A percentile compares a stretch with the other conserved stretches of the same genome.
phyloP scores from a whole-genome alignment of 2,113 vertebrate genomes.

The Amia ocellicauda region DNA sequence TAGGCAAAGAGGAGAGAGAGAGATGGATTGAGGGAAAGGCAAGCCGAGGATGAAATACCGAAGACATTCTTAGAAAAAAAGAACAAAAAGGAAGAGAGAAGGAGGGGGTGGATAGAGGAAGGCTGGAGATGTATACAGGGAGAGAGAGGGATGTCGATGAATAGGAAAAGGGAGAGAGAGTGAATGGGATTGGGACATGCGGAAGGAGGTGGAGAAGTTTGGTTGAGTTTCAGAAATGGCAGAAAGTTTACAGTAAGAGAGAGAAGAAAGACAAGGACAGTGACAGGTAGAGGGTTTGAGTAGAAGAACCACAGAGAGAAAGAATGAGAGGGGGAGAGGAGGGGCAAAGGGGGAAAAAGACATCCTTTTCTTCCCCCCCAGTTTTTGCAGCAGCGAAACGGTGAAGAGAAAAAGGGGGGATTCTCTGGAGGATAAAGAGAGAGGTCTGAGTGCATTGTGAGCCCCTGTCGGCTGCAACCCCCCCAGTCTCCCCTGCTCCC shows the following conservation, averaged over 20 bases:
- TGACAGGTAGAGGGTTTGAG: constrained; percentile 1
- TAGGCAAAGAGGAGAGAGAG: neutral
- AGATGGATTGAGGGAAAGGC: neutral
- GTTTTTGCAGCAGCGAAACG: constrained; percentile 2
- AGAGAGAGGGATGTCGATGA: neutral
- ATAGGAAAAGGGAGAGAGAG: neutral
- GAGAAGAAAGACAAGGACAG: constrained; percentile 9
- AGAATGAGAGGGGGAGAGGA: neutral
- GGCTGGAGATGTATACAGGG: neutral
- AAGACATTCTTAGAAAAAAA: neutral
- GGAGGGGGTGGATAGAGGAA: neutral
- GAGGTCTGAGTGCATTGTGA: constrained; percentile 33
- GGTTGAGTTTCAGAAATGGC: constrained; percentile 8
- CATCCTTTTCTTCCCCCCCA: constrained; percentile 5
- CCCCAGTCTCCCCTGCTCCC: constrained; percentile 26
- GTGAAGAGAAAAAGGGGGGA: constrained; percentile 35
- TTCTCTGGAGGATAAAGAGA: constrained; percentile 25
- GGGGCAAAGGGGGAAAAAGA: neutral
- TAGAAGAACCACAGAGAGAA: constrained; percentile 7
- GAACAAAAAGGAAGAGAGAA: neutral
- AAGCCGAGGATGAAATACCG: neutral
- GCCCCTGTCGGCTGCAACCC: constrained; percentile 43
- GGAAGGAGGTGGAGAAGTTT: neutral
- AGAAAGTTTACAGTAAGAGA: neutral
- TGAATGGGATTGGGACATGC: neutral